phyloP scores from a whole-genome alignment of 2,797 vertebrate genomes.

The Epinephelus malabaricus region DNA sequence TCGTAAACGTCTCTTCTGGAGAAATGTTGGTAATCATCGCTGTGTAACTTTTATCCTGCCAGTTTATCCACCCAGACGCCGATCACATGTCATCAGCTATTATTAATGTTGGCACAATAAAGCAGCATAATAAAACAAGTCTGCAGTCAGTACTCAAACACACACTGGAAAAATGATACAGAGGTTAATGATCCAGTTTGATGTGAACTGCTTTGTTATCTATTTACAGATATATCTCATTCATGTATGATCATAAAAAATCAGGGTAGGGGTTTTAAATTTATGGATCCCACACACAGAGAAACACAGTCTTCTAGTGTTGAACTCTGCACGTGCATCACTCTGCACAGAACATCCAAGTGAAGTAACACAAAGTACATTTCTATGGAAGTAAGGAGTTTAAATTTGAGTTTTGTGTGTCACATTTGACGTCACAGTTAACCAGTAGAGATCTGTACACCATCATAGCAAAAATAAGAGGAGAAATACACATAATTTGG shows the following conservation, averaged over 20 bases:
- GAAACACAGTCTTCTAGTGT: not conserved
- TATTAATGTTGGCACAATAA: constrained; percentile 31
- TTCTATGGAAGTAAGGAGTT: not conserved
- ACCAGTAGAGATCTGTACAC: not conserved
- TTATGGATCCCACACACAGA: not conserved
- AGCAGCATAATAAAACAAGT: constrained; percentile 41
- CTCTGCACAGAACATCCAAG: not conserved
- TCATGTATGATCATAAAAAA: constrained; percentile 31
- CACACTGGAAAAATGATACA: constrained; percentile 26
- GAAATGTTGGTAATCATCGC: constrained; percentile 50
- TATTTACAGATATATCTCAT: constrained; percentile 9
- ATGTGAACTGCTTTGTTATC: constrained; percentile 21
- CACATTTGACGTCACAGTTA: not conserved
- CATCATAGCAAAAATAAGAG: too few relatives aligned
- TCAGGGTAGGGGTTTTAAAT: constrained; percentile 1
- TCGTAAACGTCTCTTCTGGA: constrained; percentile 62
- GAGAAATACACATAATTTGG: not conserved
- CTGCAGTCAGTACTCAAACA: constrained; percentile 37
- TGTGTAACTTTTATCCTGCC: constrained; percentile 36
- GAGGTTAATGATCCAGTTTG: constrained; percentile 41
- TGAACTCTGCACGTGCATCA: too few relatives aligned
- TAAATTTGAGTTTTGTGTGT: not conserved
- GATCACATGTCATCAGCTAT: constrained; percentile 21
- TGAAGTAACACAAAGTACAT: not conserved
- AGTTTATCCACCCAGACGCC: constrained; percentile 17